A percentile compares a stretch with the other conserved stretches of the same genome.
Conservation (phyloP, 53 echinoderm and acorn worm genomes). For the Patiria pectinifera region DNA sequence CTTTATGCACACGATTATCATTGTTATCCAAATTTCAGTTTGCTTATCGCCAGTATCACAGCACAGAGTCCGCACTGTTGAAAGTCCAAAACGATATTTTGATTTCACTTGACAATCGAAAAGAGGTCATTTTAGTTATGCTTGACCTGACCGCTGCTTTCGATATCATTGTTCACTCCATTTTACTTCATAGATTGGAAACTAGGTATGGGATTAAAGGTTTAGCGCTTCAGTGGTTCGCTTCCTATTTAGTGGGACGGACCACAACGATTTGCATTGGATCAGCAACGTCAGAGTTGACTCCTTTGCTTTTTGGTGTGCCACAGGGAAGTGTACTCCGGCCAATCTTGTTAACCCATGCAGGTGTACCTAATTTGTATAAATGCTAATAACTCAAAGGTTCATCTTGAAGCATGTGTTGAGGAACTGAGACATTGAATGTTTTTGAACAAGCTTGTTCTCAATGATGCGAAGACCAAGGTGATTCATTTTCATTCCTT, state of each 20-base stretch:
- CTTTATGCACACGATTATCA: no score
- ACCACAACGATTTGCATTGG: background rate
- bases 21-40: no score
- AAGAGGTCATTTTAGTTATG: no score
- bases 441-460: slow-evolving; percentile 1
- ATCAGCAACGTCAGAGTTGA: no score
- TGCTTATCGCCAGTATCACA: no score
- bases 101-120: no score
- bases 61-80: no score
- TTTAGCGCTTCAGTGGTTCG: slow-evolving; percentile 1
- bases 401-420: slow-evolving; percentile 20
- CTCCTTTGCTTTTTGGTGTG: background rate
- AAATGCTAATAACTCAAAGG: background rate
- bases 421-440: background rate
- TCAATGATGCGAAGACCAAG: background rate
- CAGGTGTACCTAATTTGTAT: background rate
- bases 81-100: no score
- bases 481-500: no score
- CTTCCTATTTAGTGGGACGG: background rate
- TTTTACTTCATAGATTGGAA: no score
- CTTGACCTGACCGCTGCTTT: no score
- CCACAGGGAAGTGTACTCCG: background rate
- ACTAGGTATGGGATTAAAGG: slow-evolving; percentile 10
- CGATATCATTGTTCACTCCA: no score
- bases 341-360: background rate